phyloP scores from a whole-genome alignment of 2,113 vertebrate species.

The Pyrgilauda ruficollis region DNA sequence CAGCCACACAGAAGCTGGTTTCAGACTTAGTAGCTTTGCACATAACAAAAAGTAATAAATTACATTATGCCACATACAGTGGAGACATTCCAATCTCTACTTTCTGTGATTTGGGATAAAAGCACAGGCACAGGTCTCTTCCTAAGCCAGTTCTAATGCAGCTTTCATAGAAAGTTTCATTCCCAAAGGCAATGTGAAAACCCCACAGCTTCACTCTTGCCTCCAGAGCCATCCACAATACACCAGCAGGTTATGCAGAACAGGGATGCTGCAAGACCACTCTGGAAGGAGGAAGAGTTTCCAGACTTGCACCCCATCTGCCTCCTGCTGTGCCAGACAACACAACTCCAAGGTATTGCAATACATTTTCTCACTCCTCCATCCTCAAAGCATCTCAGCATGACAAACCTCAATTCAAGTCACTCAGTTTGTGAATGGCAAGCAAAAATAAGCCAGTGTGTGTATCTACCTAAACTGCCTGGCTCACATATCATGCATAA shows the following conservation, averaged over 20 bases:
- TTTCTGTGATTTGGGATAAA: neutral
- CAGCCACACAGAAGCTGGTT: neutral
- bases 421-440: neutral
- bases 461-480: neutral
- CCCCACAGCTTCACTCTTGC: neutral
- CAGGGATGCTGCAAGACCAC: neutral
- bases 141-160: neutral
- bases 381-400: neutral
- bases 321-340: neutral
- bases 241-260: neutral
- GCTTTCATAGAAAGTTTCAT: neutral
- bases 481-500: neutral
- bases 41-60: neutral
- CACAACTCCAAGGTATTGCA: neutral
- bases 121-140: neutral
- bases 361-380: neutral
- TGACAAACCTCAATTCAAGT: neutral
- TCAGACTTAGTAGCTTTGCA: neutral
- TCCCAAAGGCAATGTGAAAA: neutral
- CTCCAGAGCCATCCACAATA: neutral
- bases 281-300: neutral
- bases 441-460: neutral
- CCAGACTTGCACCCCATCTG: fast-evolving
- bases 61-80: neutral
- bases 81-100: neutral